A percentile compares a stretch with the other conserved stretches of the same genome.
Evolutionary conservation across 2,888 invertebrate genomes (phyloP).

Genomic region (Exocentrus adspersus): DNA sequence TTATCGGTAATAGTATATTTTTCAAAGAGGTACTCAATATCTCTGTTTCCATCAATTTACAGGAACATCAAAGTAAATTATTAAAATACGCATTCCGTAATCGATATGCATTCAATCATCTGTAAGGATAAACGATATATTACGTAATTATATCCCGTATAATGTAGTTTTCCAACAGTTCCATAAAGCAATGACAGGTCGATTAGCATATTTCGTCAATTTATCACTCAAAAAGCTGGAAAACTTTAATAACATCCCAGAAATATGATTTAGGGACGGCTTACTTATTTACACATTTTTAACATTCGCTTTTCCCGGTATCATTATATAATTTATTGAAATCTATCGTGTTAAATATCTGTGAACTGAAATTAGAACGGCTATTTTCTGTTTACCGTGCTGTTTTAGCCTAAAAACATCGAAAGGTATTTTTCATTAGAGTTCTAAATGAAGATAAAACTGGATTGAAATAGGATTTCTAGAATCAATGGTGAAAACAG

Average conservation of each 20-base stretch:
- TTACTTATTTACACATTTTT: constrained; percentile 19
- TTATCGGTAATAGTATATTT: too few relatives aligned
- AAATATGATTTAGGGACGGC: constrained; percentile 4
- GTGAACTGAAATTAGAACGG: neutral
- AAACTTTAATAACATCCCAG: constrained; percentile 28
- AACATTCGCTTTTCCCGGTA: neutral
- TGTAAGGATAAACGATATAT: constrained; percentile 18
- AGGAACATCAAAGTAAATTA: too few relatives aligned
- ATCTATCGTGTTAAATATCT: neutral
- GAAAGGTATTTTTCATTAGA: too few relatives aligned
- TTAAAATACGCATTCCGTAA: too few relatives aligned
- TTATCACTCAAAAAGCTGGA: constrained; percentile 40
- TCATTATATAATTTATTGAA: neutral
- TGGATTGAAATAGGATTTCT: too few relatives aligned
- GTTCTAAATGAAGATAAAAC: too few relatives aligned
- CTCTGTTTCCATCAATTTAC: too few relatives aligned
- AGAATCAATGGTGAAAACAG: too few relatives aligned
- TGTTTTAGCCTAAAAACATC: too few relatives aligned
- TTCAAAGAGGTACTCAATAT: too few relatives aligned
- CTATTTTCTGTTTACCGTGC: too few relatives aligned
- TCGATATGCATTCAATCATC: neutral
- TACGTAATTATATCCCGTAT: constrained; percentile 47
- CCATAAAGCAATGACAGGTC: constrained; percentile 46
- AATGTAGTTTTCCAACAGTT: constrained; percentile 49
- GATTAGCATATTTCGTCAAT: constrained; percentile 49